phyloP scores from a whole-genome alignment of 2,888 invertebrate genomes.

The Antheraea assamensis region DNA sequence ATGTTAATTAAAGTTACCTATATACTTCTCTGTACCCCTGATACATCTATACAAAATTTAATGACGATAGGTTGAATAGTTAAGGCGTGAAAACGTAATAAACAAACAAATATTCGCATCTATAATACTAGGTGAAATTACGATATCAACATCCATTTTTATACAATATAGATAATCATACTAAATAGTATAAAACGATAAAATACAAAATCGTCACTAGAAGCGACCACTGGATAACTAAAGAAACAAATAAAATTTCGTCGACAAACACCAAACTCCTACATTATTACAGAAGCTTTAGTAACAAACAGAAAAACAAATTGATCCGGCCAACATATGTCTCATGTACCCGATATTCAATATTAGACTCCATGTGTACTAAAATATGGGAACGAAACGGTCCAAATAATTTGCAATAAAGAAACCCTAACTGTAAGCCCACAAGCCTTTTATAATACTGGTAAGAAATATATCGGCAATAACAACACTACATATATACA shows the following conservation, averaged over 20 bases:
- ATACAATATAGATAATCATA: too few relatives aligned
- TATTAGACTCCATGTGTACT: neutral
- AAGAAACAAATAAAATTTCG: neutral
- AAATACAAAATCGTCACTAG: neutral
- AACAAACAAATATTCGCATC: too few relatives aligned
- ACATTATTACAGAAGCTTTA: neutral
- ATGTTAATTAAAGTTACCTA: too few relatives aligned
- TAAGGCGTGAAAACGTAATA: too few relatives aligned
- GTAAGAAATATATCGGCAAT: neutral
- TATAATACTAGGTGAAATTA: too few relatives aligned
- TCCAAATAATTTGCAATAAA: conserved; percentile 6
- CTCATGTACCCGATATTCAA: neutral
- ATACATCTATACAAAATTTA: too few relatives aligned
- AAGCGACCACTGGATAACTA: neutral
- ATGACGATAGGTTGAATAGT: too few relatives aligned
- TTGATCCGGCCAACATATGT: neutral
- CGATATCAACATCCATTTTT: too few relatives aligned
- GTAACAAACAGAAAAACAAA: conserved; percentile 5
- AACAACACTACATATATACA: neutral
- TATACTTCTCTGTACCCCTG: too few relatives aligned
- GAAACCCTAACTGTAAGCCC: conserved; percentile 10
- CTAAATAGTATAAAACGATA: neutral
- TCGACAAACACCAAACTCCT: neutral
- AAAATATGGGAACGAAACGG: neutral
- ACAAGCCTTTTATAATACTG: neutral